A percentile compares a stretch with the other conserved stretches of the same genome.
Evolutionary conservation across 1,140 invertebrate species (phyloP).

Genomic region (Carcinoscorpius rotundicauda): DNA sequence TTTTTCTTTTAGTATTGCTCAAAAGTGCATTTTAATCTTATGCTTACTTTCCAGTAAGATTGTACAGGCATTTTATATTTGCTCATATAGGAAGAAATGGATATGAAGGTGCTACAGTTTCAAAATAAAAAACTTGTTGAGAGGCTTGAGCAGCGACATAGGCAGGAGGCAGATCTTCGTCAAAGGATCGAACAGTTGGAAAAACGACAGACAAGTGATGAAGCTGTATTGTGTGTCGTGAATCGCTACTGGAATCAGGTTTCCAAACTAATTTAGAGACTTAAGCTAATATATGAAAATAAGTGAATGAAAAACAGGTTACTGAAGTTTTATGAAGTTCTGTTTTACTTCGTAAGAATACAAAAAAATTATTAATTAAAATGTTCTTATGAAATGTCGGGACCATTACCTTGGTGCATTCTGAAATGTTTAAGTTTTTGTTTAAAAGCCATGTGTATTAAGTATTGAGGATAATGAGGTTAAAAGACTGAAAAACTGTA

Average conservation of each 20-base stretch:
- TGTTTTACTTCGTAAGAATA: too few species aligned
- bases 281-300: too few species aligned
- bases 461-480: too few species aligned
- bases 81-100: slow-evolving; percentile 67
- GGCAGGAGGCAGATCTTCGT: slow-evolving; percentile 75
- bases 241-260: slow-evolving; percentile 94
- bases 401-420: too few species aligned
- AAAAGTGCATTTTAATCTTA: background rate
- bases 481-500: too few species aligned
- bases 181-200: slow-evolving; percentile 92
- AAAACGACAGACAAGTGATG: slow-evolving; percentile 92
- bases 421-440: too few species aligned
- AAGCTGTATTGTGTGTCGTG: slow-evolving; percentile 93
- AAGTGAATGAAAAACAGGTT: too few species aligned
- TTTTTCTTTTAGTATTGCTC: background rate
- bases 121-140: slow-evolving; percentile 94
- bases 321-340: too few species aligned
- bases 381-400: too few species aligned
- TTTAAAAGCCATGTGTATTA: too few species aligned
- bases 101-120: slow-evolving; percentile 91
- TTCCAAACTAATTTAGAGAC: too few species aligned
- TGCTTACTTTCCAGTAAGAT: background rate
- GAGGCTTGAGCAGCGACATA: slow-evolving; percentile 70
- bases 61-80: background rate
- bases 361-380: too few species aligned